phyloP scores from a whole-genome alignment of 2,888 invertebrate genomes.

The Parnassius glacialis region DNA sequence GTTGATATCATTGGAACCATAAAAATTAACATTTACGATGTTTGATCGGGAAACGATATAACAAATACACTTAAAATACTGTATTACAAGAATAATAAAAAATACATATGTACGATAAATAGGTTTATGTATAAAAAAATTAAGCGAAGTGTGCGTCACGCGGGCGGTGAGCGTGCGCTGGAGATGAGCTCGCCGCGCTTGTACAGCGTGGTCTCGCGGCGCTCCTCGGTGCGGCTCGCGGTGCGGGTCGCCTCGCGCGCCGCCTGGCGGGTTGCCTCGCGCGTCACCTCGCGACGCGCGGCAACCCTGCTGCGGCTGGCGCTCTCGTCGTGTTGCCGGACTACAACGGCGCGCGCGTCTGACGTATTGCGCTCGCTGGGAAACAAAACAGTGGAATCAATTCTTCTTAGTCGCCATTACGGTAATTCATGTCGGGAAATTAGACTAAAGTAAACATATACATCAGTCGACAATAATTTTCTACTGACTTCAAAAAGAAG shows the following conservation, averaged over 20 bases:
- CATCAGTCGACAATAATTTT: too few species aligned
- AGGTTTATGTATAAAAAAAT: conserved; percentile 74
- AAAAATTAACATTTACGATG: not conserved
- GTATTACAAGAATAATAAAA: conserved; percentile 21
- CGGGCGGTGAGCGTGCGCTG: conserved; percentile 82
- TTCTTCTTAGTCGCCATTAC: too few species aligned
- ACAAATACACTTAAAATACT: conserved; percentile 22
- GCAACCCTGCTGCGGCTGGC: conserved; percentile 49
- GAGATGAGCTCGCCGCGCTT: conserved; percentile 91
- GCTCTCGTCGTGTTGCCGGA: conserved; percentile 71
- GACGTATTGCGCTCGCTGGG: conserved; percentile 77
- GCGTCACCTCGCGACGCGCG: conserved; percentile 45
- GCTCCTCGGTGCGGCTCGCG: conserved; percentile 44
- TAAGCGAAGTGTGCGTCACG: conserved; percentile 54
- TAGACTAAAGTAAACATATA: too few species aligned
- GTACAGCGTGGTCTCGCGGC: conserved; percentile 81
- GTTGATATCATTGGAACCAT: not conserved
- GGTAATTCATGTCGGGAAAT: too few species aligned
- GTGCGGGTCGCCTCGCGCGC: conserved; percentile 49
- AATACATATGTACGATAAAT: conserved; percentile 54
- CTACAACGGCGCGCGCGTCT: conserved; percentile 63
- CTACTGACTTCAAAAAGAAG: too few species aligned
- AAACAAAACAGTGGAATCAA: too few species aligned
- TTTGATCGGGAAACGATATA: not conserved
- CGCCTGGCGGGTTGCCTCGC: conserved; percentile 56